These are phyloP conservation scores for Chymomyza procnemis DNA, from an alignment of 2,888 invertebrate genomes.

Conservation along the genomic window DNA sequence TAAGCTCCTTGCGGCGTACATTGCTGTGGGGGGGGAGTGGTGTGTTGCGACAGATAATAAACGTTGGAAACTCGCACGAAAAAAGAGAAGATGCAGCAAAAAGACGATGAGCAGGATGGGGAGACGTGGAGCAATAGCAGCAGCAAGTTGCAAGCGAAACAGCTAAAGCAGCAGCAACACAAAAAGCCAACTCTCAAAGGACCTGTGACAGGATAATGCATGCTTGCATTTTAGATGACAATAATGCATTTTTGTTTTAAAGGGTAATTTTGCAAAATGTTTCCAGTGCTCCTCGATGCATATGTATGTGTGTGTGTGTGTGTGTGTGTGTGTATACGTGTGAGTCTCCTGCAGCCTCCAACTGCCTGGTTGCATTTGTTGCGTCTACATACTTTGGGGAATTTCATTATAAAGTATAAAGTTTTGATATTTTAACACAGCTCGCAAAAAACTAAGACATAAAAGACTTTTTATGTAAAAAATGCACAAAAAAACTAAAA, in stretches of 20 bases:
- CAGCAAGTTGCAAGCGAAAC: slow-evolving; percentile 33
- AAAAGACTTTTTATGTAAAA: slow-evolving; percentile 43
- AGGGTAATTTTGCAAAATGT: slow-evolving; percentile 74
- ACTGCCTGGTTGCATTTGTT: slow-evolving; percentile 31
- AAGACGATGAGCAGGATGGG: slow-evolving; percentile 23
- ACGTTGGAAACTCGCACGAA: slow-evolving; percentile 45
- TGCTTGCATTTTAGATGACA: slow-evolving; percentile 77
- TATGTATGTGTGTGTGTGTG: background rate
- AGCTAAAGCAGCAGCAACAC: slow-evolving; percentile 38
- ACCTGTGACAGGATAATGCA: slow-evolving; percentile 78
- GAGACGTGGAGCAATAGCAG: no score
- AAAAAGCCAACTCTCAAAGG: slow-evolving; percentile 75
- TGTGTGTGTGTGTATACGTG: background rate
- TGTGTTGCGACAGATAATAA: slow-evolving; percentile 56
- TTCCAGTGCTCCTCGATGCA: slow-evolving; percentile 30
- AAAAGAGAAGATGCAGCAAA: slow-evolving; percentile 10
- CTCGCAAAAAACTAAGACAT: slow-evolving; percentile 21
- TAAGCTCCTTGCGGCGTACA: slow-evolving; percentile 3
- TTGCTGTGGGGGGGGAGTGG: background rate
- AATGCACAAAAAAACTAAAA: slow-evolving; percentile 16
- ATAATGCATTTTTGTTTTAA: slow-evolving; percentile 76
- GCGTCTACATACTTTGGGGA: slow-evolving; percentile 55
- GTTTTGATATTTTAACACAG: slow-evolving; percentile 47
- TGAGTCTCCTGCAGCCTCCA: background rate
- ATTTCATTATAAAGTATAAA: slow-evolving; percentile 64